Evolutionary conservation across 2,888 invertebrate species (phyloP).

Genomic region (Pandemis corylana): DNA sequence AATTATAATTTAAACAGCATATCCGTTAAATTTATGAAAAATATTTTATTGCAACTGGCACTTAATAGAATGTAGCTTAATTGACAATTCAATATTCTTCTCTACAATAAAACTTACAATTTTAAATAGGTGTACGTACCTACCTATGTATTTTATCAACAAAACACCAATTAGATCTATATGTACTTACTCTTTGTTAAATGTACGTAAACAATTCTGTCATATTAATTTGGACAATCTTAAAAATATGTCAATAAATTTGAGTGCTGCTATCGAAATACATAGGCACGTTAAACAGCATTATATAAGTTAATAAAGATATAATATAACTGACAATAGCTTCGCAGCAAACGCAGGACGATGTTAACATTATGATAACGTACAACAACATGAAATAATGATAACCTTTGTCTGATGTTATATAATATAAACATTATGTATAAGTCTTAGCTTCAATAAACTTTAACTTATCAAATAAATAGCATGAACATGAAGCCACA

Average conservation of each 20-base stretch:
- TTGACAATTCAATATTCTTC: constrained; percentile 36
- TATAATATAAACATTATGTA: neutral
- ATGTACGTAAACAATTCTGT: neutral
- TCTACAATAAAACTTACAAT: neutral
- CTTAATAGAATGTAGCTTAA: constrained; percentile 27
- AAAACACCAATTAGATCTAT: neutral
- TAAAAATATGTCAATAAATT: neutral
- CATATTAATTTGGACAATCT: neutral
- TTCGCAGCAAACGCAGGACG: constrained; percentile 15
- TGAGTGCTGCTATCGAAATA: neutral
- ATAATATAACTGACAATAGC: constrained; percentile 5
- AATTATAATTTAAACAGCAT: neutral
- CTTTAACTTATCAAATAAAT: neutral
- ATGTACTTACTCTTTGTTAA: neutral
- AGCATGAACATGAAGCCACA: too few relatives aligned
- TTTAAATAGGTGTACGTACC: too few relatives aligned
- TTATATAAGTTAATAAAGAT: constrained; percentile 10
- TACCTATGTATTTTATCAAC: neutral
- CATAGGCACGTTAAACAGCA: neutral
- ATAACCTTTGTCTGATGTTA: constrained; percentile 32
- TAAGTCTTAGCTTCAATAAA: neutral
- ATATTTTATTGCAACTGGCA: constrained; percentile 38
- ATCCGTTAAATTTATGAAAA: constrained; percentile 7
- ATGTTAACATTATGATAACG: constrained; percentile 21
- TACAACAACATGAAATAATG: constrained; percentile 1